A percentile compares a stretch with the other conserved stretches of the same genome.
Evolutionary conservation across 2,888 invertebrate species (phyloP).

Genomic region (Hirtodrosophila histrioides): DNA sequence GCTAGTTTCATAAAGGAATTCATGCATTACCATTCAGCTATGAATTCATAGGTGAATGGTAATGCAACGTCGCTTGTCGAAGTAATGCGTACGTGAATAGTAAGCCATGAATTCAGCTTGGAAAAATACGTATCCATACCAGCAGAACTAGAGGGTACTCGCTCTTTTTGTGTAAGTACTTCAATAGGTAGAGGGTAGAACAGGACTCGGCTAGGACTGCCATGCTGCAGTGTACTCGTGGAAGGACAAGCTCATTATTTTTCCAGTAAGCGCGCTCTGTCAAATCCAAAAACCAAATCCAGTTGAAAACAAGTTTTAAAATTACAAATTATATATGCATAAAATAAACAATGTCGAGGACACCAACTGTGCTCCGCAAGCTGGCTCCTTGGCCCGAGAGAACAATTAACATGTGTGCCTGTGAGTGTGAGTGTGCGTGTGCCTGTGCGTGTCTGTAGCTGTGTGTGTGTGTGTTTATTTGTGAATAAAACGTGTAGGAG

Average conservation of each 20-base stretch:
- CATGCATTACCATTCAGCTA: too few species aligned
- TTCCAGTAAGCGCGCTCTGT: constrained; percentile 40
- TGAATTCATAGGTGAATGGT: too few species aligned
- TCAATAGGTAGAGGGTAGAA: not conserved
- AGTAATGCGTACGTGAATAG: too few species aligned
- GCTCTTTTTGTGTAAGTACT: not conserved
- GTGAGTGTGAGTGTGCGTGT: constrained; percentile 19
- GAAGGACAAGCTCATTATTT: constrained; percentile 49
- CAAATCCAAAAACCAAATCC: constrained; percentile 62
- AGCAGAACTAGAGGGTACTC: too few species aligned
- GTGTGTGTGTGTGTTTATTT: constrained; percentile 23
- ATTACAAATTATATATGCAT: constrained; percentile 82
- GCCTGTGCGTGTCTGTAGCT: constrained; percentile 5
- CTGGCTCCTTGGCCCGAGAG: constrained; percentile 34
- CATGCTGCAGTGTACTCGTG: not conserved
- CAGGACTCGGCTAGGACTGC: not conserved
- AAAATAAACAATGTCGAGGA: constrained; percentile 57
- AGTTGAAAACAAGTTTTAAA: constrained; percentile 69
- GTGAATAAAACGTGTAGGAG: constrained; percentile 32
- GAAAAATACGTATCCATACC: too few species aligned
- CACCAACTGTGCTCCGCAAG: constrained; percentile 30
- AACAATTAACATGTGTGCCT: constrained; percentile 56
- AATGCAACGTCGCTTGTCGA: too few species aligned
- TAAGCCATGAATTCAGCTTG: too few species aligned
- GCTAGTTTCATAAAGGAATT: too few species aligned